Conservation (phyloP, 2,888 invertebrate genomes). For the Branchellion lobata region DNA sequence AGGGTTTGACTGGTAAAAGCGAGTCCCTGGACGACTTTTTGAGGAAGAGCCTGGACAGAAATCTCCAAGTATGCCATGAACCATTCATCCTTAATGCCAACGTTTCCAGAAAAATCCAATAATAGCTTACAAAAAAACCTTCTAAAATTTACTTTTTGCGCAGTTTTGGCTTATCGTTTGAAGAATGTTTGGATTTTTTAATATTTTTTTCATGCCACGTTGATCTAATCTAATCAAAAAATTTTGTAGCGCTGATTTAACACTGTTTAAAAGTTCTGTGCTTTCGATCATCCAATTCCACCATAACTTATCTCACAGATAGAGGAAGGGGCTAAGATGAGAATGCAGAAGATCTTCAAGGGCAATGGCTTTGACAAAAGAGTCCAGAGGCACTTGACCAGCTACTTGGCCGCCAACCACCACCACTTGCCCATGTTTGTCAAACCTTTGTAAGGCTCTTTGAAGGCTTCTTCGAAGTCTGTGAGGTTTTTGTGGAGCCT, state of each 20-base stretch:
- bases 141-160: neutral
- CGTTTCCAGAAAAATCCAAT: too few relatives aligned
- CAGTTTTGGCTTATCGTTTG: neutral
- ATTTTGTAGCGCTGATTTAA: too few relatives aligned
- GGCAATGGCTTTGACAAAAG: conserved; percentile 58
- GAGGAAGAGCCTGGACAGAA: conserved; percentile 58
- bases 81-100: too few relatives aligned
- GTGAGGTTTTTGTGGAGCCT: too few relatives aligned
- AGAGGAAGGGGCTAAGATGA: conserved; percentile 54
- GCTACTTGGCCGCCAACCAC: conserved; percentile 61
- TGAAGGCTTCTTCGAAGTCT: too few relatives aligned
- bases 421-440: conserved; percentile 63
- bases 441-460: conserved; percentile 58
- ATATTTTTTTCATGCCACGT: too few relatives aligned
- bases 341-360: conserved; percentile 56
- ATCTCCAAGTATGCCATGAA: conserved; percentile 59
- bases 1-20: conserved; percentile 48
- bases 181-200: too few relatives aligned
- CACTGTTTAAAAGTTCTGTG: too few relatives aligned
- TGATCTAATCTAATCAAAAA: too few relatives aligned
- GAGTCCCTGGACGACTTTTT: conserved; percentile 56
- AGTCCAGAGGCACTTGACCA: conserved; percentile 60
- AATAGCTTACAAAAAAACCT: too few relatives aligned
- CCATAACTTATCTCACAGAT: conserved; percentile 46
- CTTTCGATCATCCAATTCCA: too few relatives aligned